Evolutionary conservation across 2,113 vertebrate species (phyloP), one percentile per base, ranked within the genome.

Genomic region (Nibea coibor): DNA sequence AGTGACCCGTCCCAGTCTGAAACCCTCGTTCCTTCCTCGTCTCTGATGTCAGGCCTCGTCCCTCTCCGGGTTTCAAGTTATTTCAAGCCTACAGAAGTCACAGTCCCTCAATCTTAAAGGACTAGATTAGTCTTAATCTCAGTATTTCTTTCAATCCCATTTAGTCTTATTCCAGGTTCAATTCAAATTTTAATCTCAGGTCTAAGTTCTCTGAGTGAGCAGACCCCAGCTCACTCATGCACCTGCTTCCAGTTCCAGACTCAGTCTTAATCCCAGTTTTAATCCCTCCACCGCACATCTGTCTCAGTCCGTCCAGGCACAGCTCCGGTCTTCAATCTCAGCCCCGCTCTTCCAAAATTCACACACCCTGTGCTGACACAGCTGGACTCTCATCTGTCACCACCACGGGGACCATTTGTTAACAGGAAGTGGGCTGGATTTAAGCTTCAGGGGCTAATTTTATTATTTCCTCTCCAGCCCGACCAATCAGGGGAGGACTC

Each of bases 341-440:
- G 10, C 11, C 17, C 17, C 19, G 15, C 72, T 50, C 20, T 7
- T 43, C n/a, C 20, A 1, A 62, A n/a, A 62, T 75, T 70, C 48
- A 83, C 71, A 66, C 67, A 63, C 58, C 35, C 35, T 43, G 22
- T 4, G 24, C 64, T 59, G 75, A 85, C 77, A 39, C 86, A 87
- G 82, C 80, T 85, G 84, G 62, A 82, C 80, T 71, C 50, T 57
- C 53, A 24, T 59, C 50, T 57, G 74, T 81, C 79, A 75, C 62
- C 64, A 84, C 80, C 82, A 9, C 24, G 35, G 83, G 70, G 81
- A 80, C 78, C 43, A 56, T 87, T 31, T 85, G 74, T 50, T 72
- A 75, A 88, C 87, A 90, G 90, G 88, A 90, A 85, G 72, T 85
- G 69, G 65, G 63, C 54, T 35, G 54, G 22, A 63, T 63, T 75